A percentile compares a stretch with the other conserved stretches of the same genome.
Conservation (phyloP, 2,888 invertebrate genomes). For the Metellina segmentata region DNA sequence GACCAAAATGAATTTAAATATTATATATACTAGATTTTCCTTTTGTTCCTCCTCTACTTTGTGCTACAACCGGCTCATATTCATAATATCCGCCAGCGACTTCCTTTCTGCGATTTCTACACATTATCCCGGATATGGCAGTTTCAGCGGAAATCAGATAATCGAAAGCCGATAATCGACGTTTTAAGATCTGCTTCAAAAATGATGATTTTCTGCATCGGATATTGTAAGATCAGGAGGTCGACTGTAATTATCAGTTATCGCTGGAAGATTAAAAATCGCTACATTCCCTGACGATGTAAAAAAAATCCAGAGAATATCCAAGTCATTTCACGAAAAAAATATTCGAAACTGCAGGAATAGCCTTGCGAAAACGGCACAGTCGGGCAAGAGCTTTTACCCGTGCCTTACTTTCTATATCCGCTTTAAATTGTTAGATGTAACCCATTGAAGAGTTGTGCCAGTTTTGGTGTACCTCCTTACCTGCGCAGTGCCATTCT, state of each 20-base stretch:
- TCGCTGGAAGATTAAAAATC: too few relatives aligned
- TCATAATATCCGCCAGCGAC: too few relatives aligned
- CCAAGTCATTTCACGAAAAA: too few relatives aligned
- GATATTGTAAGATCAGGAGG: background rate
- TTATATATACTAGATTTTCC: too few relatives aligned
- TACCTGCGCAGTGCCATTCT: background rate
- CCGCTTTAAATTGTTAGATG: background rate
- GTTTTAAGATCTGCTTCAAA: constrained; percentile 5
- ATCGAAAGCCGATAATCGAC: constrained; percentile 65
- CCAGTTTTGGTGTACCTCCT: background rate
- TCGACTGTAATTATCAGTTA: too few relatives aligned
- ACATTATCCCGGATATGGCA: background rate
- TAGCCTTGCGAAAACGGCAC: background rate
- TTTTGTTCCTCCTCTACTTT: too few relatives aligned
- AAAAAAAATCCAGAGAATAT: too few relatives aligned
- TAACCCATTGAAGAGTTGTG: background rate
- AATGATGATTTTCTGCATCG: background rate
- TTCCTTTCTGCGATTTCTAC: too few relatives aligned
- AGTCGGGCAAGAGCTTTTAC: background rate
- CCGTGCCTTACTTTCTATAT: background rate
- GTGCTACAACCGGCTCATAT: too few relatives aligned
- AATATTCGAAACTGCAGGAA: background rate
- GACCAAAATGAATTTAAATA: too few relatives aligned
- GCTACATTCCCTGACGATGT: too few relatives aligned
- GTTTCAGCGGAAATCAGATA: constrained; percentile 53